phyloP scores from a whole-genome alignment of 2,888 invertebrate genomes.

The Lissonota sp. region DNA sequence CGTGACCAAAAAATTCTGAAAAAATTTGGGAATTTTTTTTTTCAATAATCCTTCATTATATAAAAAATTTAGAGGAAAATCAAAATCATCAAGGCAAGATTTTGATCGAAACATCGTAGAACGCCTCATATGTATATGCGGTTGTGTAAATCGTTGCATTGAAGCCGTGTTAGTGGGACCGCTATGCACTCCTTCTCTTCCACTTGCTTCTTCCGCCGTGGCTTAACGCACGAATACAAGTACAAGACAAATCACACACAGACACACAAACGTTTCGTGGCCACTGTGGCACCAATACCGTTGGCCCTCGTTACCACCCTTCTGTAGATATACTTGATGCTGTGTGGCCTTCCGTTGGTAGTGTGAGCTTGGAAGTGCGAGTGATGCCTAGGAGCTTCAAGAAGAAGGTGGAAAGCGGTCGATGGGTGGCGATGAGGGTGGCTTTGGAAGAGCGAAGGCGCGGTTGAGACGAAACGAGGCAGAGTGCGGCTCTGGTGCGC shows the following conservation, averaged over 20 bases:
- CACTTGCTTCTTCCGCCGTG: slow-evolving; percentile 33
- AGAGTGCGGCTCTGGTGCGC: slow-evolving; percentile 61
- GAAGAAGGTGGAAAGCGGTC: slow-evolving; percentile 68
- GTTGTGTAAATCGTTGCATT: slow-evolving; percentile 45
- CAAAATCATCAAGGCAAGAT: too few relatives aligned
- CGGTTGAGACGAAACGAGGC: slow-evolving; percentile 49
- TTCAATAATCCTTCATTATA: background rate
- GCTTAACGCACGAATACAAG: slow-evolving; percentile 51
- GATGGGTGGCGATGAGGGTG: slow-evolving; percentile 63
- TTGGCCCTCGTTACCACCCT: slow-evolving; percentile 25
- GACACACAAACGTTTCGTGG: slow-evolving; percentile 56
- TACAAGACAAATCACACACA: slow-evolving; percentile 55
- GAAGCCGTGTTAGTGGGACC: slow-evolving; percentile 54
- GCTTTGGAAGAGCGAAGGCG: slow-evolving; percentile 60
- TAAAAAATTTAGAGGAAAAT: too few relatives aligned
- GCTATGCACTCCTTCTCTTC: slow-evolving; percentile 23
- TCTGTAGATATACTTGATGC: slow-evolving; percentile 45
- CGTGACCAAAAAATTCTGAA: too few relatives aligned
- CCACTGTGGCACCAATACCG: slow-evolving; percentile 58
- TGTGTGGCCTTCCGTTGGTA: slow-evolving; percentile 38
- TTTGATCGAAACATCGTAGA: too few relatives aligned
- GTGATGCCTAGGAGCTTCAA: slow-evolving; percentile 63
- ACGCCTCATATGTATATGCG: slow-evolving; percentile 16
- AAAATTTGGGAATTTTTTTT: too few relatives aligned
- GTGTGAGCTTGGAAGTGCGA: slow-evolving; percentile 55